Evolutionary conservation across 2,888 invertebrate species (phyloP).

Genomic region (Marronus borbonicus): DNA sequence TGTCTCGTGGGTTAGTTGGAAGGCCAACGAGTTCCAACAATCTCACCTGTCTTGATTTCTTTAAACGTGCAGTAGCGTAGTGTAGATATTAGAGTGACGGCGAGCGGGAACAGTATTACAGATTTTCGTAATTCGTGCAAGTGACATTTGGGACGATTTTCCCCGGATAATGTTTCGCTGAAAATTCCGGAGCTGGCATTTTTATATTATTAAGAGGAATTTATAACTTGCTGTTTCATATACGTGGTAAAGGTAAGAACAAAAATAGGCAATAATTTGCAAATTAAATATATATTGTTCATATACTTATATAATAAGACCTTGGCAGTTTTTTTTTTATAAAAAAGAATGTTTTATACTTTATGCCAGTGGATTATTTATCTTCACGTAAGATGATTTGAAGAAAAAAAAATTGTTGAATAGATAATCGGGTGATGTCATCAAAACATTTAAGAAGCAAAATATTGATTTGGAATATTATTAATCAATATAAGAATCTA

Average conservation of each 20-base stretch:
- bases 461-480: no score
- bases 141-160: slow-evolving; percentile 16
- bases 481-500: no score
- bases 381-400: no score
- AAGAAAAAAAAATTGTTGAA: no score
- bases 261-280: neutral
- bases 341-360: neutral
- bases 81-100: slow-evolving; percentile 27
- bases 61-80: slow-evolving; percentile 23
- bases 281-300: no score
- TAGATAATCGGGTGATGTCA: no score
- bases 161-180: slow-evolving; percentile 21
- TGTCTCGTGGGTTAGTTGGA: slow-evolving; percentile 46
- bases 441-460: no score
- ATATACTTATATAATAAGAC: neutral
- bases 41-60: slow-evolving; percentile 45
- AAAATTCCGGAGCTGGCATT: neutral
- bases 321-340: neutral
- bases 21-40: slow-evolving; percentile 40
- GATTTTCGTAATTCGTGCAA: slow-evolving; percentile 20
- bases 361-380: neutral
- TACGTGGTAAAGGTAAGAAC: slow-evolving; percentile 3
- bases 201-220: neutral
- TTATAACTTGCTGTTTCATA: slow-evolving; percentile 6
- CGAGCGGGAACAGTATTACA: slow-evolving; percentile 21